phyloP scores from a whole-genome alignment of 1,140 invertebrate genomes.

The Calephelis nemesis region DNA sequence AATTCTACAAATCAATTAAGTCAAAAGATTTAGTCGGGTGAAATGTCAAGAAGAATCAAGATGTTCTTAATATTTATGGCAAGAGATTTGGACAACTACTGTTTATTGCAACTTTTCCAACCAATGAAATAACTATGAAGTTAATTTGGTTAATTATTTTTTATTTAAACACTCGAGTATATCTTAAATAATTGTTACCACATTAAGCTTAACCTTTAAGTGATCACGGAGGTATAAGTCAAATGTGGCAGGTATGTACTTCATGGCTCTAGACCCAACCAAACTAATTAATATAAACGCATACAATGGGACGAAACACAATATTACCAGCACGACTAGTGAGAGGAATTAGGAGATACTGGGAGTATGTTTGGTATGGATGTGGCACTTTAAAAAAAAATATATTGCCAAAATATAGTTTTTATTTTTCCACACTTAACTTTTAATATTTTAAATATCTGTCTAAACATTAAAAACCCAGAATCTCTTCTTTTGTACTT shows the following conservation, averaged over 20 bases:
- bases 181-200: not conserved
- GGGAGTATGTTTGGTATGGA: slow-evolving; percentile 16
- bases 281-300: slow-evolving; percentile 56
- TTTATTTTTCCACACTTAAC: no score
- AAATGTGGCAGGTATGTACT: slow-evolving; percentile 45
- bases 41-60: no score
- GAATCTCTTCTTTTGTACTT: no score
- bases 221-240: slow-evolving; percentile 43
- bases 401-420: no score
- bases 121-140: no score
- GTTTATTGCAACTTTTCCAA: no score
- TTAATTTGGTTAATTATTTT: not conserved
- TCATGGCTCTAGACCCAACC: slow-evolving; percentile 39
- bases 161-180: not conserved
- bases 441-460: no score
- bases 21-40: no score
- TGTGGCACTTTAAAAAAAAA: not conserved
- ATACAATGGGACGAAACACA: slow-evolving; percentile 57
- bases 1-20: no score
- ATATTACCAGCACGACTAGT: slow-evolving; percentile 54
- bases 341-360: slow-evolving; percentile 36
- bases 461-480: no score
- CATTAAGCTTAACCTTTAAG: slow-evolving; percentile 39
- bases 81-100: no score
- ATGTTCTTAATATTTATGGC: no score